A percentile compares a stretch with the other conserved stretches of the same genome.
These are phyloP conservation scores for Microctonus aethiopoides DNA, from an alignment of 2,888 invertebrate species.

Conservation along the genomic window DNA sequence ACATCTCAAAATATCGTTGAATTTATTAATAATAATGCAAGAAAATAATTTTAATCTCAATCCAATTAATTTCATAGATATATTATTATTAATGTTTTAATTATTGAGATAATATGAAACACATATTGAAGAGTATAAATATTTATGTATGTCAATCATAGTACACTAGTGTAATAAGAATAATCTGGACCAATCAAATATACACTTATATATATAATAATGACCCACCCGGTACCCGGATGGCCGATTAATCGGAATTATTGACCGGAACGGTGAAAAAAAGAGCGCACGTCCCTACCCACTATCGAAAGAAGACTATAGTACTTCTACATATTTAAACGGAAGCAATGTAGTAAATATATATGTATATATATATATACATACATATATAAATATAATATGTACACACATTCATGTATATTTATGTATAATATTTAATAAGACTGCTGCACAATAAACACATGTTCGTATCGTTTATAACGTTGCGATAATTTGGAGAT, in stretches of 20 bases:
- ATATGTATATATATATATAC: background rate
- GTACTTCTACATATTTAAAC: too few species aligned
- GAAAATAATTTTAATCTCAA: background rate
- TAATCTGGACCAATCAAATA: conserved; percentile 27
- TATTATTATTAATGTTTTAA: background rate
- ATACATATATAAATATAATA: background rate
- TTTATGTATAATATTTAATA: too few species aligned
- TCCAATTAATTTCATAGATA: background rate
- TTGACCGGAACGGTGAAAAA: conserved; percentile 44
- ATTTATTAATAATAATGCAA: too few species aligned
- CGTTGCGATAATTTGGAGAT: background rate
- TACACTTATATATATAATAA: too few species aligned
- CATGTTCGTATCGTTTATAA: background rate
- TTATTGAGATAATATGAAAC: background rate
- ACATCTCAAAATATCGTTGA: too few species aligned
- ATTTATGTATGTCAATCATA: background rate
- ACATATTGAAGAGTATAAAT: background rate
- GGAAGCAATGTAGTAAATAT: background rate
- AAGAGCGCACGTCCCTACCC: conserved; percentile 39
- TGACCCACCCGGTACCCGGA: conserved; percentile 35
- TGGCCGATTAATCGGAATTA: conserved; percentile 42
- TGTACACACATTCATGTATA: too few species aligned
- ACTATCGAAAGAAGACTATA: conserved; percentile 9
- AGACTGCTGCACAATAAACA: too few species aligned
- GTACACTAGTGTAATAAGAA: background rate